Evolutionary conservation across 2,113 vertebrate genomes (phyloP).

Genomic region (Dasyornis broadbenti): DNA sequence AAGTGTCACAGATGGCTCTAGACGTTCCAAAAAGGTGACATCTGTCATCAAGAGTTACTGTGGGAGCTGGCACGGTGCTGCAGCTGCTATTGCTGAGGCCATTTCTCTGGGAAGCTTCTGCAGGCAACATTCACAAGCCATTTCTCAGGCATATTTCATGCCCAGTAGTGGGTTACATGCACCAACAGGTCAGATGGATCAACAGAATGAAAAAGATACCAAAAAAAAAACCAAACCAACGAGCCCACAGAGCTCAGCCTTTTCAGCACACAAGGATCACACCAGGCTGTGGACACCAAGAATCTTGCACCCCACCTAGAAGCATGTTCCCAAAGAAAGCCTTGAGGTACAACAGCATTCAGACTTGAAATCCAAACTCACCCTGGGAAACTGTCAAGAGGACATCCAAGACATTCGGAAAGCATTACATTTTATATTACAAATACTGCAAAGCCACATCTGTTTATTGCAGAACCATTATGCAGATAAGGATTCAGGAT

Average conservation of each 20-base stretch:
- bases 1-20: conserved; percentile 30
- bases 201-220: neutral
- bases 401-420: neutral
- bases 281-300: neutral
- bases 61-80: neutral
- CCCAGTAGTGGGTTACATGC: neutral
- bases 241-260: neutral
- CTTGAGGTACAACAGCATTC: neutral
- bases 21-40: conserved; percentile 29
- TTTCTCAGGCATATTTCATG: neutral
- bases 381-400: neutral
- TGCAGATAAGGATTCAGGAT: conserved; percentile 4
- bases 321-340: neutral
- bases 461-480: conserved; percentile 31
- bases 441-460: neutral
- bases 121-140: neutral
- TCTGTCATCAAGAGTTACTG: conserved; percentile 41
- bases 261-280: neutral
- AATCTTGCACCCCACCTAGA: neutral
- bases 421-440: neutral
- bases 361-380: neutral
- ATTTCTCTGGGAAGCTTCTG: neutral
- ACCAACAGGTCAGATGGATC: neutral
- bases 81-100: neutral
- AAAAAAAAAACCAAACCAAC: neutral